Evolutionary conservation across 92 coral and sea anemone species (phyloP).

Genomic region (Paragorgia papillata): DNA sequence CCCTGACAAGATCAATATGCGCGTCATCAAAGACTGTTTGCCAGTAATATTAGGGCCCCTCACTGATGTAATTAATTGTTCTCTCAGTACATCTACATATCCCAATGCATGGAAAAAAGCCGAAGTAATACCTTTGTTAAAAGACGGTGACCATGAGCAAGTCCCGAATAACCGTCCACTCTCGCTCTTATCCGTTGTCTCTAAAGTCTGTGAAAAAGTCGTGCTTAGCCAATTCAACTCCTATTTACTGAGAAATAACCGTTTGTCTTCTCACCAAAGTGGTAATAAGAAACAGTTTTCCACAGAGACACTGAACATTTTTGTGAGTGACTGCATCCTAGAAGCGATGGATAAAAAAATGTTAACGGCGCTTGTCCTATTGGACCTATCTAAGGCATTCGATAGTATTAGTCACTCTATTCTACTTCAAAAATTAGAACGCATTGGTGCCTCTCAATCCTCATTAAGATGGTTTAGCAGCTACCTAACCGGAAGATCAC

Average conservation of each 20-base stretch:
- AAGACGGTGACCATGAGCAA: conserved; percentile 49
- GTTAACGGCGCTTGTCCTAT: conserved; percentile 14
- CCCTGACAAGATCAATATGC: conserved; percentile 53
- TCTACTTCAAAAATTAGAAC: conserved; percentile 21
- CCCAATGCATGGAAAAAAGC: conserved; percentile 56
- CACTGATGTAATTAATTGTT: conserved; percentile 50
- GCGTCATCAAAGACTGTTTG: conserved; percentile 52
- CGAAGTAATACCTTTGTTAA: conserved; percentile 58
- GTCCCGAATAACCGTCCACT: conserved; percentile 58
- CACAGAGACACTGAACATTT: too few species aligned
- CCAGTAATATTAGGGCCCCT: conserved; percentile 58
- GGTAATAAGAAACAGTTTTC: too few species aligned
- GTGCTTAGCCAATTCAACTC: conserved; percentile 49
- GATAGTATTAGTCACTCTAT: conserved; percentile 30
- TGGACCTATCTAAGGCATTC: conserved; percentile 5
- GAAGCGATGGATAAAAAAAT: conserved; percentile 39
- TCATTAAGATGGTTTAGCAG: conserved; percentile 14
- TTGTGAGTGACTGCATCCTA: conserved; percentile 21
- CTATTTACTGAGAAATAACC: background rate
- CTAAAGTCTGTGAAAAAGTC: conserved; percentile 60
- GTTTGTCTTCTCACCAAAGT: too few species aligned
- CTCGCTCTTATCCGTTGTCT: conserved; percentile 51
- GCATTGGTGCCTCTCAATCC: background rate
- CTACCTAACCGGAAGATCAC: conserved; percentile 30
- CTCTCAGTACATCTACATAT: conserved; percentile 47